A percentile compares a stretch with the other conserved stretches of the same genome.
phyloP scores from a whole-genome alignment of 2,113 vertebrate genomes.

The Ochotona princeps region DNA sequence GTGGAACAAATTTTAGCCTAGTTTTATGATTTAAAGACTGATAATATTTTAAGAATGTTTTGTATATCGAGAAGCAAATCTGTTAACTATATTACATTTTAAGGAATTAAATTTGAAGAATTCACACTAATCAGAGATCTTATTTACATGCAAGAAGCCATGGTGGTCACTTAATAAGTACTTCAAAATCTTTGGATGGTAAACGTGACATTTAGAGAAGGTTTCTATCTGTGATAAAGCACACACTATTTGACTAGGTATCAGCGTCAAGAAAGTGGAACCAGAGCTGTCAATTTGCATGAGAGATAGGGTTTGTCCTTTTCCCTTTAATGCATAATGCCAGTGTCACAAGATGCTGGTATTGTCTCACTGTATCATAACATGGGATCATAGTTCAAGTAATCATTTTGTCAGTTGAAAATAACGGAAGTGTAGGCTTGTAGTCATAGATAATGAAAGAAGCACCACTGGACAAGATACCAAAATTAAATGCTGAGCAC shows the following conservation, averaged over 20 bases:
- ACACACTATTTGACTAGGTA: background rate
- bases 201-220: background rate
- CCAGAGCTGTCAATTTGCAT: background rate
- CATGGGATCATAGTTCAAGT: slow-evolving; percentile 23
- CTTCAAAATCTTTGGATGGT: background rate
- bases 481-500: background rate
- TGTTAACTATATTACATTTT: background rate
- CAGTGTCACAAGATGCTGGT: slow-evolving; percentile 4
- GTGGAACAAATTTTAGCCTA: background rate
- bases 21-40: background rate
- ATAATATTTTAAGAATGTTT: background rate
- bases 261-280: background rate
- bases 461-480: background rate
- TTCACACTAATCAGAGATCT: slow-evolving; percentile 6
- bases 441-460: background rate
- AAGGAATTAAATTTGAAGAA: background rate
- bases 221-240: background rate
- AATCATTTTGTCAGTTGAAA: background rate
- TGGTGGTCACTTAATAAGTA: background rate
- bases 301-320: background rate
- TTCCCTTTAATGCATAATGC: background rate
- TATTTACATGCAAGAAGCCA: background rate
- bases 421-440: background rate
- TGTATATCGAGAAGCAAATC: background rate
- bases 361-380: slow-evolving; percentile 7